Conservation (phyloP, 2,797 vertebrate genomes). For the Galaxias olidus region DNA sequence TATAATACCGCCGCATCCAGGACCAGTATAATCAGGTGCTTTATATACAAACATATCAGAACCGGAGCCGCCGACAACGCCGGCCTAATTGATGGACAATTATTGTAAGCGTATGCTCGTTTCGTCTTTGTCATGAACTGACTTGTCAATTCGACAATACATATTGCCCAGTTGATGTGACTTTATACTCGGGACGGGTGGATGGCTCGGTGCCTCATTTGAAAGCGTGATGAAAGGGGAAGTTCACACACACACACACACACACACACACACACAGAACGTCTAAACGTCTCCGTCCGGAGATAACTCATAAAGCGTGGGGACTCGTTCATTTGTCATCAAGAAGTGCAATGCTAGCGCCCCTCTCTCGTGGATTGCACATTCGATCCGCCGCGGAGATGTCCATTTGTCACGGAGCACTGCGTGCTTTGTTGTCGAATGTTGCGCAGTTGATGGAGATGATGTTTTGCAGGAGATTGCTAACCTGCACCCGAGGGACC, state of each 20-base stretch:
- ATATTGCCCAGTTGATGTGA: no score
- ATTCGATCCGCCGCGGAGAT: slow-evolving; percentile 59
- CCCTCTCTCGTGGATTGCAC: slow-evolving; percentile 49
- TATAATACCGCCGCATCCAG: not conserved
- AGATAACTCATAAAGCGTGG: slow-evolving; percentile 58
- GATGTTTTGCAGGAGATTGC: slow-evolving; percentile 41
- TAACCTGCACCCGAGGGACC: slow-evolving; percentile 39
- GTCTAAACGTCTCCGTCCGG: slow-evolving; percentile 25
- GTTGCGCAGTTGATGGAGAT: slow-evolving; percentile 30
- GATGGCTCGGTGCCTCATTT: slow-evolving; percentile 17
- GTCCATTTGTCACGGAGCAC: slow-evolving; percentile 59
- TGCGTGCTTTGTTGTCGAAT: slow-evolving; percentile 45
- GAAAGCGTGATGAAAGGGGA: slow-evolving; percentile 33
- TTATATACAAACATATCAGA: no score
- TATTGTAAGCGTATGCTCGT: no score
- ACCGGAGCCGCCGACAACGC: no score
- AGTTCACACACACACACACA: slow-evolving; percentile 34
- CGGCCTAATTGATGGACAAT: no score
- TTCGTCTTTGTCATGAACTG: no score
- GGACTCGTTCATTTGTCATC: slow-evolving; percentile 52
- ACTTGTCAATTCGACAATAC: no score
- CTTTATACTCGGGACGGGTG: no score
- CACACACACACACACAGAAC: slow-evolving; percentile 30
- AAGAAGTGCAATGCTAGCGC: slow-evolving; percentile 32
- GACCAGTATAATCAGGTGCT: no score